Base-by-base conservation (phyloP, 2,797 vertebrate species). In the Takifugu ocellatus region DNA sequence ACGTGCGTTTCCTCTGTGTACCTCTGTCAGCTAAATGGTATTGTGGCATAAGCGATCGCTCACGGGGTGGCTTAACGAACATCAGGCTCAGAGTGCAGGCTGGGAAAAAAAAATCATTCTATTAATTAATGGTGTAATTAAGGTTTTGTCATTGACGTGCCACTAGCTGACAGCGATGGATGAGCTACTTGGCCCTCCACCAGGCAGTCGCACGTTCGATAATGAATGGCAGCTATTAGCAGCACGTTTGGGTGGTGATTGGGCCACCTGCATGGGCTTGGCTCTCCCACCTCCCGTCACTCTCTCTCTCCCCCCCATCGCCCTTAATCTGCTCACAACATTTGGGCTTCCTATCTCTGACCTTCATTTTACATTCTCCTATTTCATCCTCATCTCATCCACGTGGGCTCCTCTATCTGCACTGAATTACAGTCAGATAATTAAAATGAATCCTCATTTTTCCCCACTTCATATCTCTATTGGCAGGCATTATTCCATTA, bases 71-170 rank as follows among this genome's bases (percentile, higher is more conserved):
- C 91, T 91, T 94, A 95, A 94, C 92, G 91, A 95, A 93, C 91
- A 92, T 90, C 91, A 93, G 94, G 91, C 91, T 87, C 90, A 59
- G 84, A 88, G 92, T 91, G 90, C 86, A 88, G 87, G 87, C 84
- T 91, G 91, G 91, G 27, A 33, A 83, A 94, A 17, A 16, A 93
- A 94, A 96, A 94, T 92, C 91, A 83, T 94, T 93, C 93, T 93
- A 95, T 98, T 98, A 98, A 99, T 99, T 98, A 97, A 98, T 98
- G 93, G 90, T 90, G 92, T 97, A 98, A 98, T 99, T 98, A 97
- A 94, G 93, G 90, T 93, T 95, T 95, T 97, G 95, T 95, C 95
- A 96, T 93, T 96, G 93, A 97, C 92, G 91, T 92, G 95, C 93
- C 93, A 91, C 92, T 87, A 87, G 91, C 88, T 97, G 97, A 98